Evolutionary conservation across 2,113 vertebrate species (phyloP).

Genomic region (Chinchilla lanigera): DNA sequence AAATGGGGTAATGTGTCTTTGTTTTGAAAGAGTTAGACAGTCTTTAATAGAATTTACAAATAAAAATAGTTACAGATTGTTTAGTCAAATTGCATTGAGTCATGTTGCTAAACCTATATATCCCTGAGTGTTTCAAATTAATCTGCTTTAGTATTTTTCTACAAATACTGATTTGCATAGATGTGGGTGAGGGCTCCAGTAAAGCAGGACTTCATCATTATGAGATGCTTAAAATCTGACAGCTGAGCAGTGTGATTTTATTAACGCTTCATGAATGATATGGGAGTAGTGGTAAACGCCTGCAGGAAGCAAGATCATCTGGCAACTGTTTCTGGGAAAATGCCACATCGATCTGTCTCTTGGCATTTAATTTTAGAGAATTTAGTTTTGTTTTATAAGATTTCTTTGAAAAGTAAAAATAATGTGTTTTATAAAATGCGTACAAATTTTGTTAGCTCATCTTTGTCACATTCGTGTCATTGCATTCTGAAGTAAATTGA

Average conservation of each 20-base stretch:
- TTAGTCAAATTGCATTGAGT: slow-evolving; percentile 52
- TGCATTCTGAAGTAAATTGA: not conserved
- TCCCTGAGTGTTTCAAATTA: not conserved
- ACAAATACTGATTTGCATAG: slow-evolving; percentile 10
- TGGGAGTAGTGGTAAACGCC: not conserved
- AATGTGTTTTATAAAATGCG: slow-evolving; percentile 14
- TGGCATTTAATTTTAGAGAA: slow-evolving; percentile 48
- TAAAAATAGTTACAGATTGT: slow-evolving; percentile 14
- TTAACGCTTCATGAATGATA: slow-evolving; percentile 66
- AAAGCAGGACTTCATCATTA: slow-evolving; percentile 21
- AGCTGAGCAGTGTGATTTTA: slow-evolving; percentile 58
- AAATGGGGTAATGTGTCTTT: not conserved
- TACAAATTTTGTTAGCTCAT: not conserved
- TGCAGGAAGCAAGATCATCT: not conserved
- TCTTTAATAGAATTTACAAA: not conserved
- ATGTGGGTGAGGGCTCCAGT: not conserved
- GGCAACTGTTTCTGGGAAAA: slow-evolving; percentile 63
- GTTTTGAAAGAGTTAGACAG: not conserved
- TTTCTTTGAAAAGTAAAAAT: slow-evolving; percentile 4
- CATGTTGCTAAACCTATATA: not conserved
- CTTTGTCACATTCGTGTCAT: not conserved
- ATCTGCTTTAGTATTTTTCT: slow-evolving; percentile 29
- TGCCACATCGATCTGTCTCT: slow-evolving; percentile 47
- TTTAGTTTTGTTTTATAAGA: slow-evolving; percentile 68
- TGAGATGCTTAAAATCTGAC: slow-evolving; percentile 46